phyloP scores from a whole-genome alignment of 2,888 invertebrate genomes.

The Polyommatus icarus region DNA sequence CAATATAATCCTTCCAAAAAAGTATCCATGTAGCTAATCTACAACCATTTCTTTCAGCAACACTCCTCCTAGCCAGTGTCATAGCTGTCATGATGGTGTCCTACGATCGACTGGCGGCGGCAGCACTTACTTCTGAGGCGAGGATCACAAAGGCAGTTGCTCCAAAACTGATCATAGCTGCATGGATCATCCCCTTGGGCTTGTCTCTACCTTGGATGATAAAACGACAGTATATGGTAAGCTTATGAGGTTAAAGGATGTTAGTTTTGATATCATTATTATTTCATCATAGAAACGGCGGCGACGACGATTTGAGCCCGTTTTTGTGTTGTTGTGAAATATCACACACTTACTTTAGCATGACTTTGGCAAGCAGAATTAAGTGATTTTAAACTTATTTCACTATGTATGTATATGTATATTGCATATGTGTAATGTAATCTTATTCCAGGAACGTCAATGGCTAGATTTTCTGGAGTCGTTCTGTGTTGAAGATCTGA shows the following conservation, averaged over 20 bases:
- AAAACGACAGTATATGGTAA: constrained; percentile 82
- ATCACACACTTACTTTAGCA: too few species aligned
- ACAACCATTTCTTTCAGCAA: constrained; percentile 68
- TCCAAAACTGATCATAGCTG: constrained; percentile 81
- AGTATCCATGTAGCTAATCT: background rate
- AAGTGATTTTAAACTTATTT: too few species aligned
- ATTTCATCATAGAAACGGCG: too few species aligned
- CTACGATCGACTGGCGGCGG: constrained; percentile 90
- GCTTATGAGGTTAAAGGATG: too few species aligned
- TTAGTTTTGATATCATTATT: too few species aligned
- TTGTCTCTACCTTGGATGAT: constrained; percentile 84
- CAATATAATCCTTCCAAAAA: too few species aligned
- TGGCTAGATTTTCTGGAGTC: constrained; percentile 89
- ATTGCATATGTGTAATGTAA: too few species aligned
- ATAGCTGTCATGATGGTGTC: constrained; percentile 89
- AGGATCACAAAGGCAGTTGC: constrained; percentile 83
- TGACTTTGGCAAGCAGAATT: too few species aligned
- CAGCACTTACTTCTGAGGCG: constrained; percentile 86
- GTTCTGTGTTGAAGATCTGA: constrained; percentile 86
- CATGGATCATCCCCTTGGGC: constrained; percentile 84
- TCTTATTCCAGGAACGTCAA: constrained; percentile 85
- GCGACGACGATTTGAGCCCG: too few species aligned
- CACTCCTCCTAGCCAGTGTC: constrained; percentile 87
- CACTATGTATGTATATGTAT: too few species aligned
- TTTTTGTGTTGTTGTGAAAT: too few species aligned